Conservation (phyloP, 2,113 vertebrate species). For the Hemibates koningsi region DNA sequence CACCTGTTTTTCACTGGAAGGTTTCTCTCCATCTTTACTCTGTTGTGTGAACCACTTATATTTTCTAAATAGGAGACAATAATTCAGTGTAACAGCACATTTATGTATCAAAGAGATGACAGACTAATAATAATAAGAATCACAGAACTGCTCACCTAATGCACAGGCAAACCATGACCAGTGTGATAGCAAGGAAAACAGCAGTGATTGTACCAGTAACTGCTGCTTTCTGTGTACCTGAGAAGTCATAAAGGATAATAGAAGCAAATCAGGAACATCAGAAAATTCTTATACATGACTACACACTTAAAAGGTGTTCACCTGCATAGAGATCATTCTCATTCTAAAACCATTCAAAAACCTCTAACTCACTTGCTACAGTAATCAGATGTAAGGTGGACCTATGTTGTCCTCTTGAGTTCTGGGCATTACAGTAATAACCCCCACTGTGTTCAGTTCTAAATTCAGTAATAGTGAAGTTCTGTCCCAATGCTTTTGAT, state of each 20-base stretch:
- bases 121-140: not conserved
- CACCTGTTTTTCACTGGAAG: not conserved
- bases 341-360: not conserved
- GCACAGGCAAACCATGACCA: not conserved
- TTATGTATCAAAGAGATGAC: not conserved
- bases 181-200: not conserved
- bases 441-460: not conserved
- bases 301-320: not conserved
- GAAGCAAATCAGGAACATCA: not conserved
- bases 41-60: not conserved
- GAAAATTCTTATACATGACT: not conserved
- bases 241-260: not conserved
- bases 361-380: not conserved
- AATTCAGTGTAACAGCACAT: not conserved
- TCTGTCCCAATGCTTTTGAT: not conserved
- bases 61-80: not conserved
- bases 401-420: not conserved
- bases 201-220: not conserved
- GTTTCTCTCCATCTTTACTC: not conserved
- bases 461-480: not conserved
- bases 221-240: not conserved
- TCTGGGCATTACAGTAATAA: not conserved
- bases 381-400: not conserved
- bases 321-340: not conserved
- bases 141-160: not conserved